Evolutionary conservation across 2,888 invertebrate species (phyloP).

Genomic region (Gortyna flavago): DNA sequence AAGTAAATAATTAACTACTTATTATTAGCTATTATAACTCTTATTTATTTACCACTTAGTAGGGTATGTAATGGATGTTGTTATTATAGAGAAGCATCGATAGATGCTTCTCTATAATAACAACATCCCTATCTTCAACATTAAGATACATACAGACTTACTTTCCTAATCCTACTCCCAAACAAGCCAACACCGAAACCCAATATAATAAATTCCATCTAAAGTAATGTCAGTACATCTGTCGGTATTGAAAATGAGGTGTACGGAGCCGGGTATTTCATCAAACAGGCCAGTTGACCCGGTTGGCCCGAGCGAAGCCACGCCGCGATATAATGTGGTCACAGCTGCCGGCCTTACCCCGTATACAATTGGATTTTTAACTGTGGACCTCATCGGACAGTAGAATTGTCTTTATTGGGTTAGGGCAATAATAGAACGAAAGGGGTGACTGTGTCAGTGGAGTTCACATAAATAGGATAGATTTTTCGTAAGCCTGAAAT

Average conservation of each 20-base stretch:
- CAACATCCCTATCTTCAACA: neutral
- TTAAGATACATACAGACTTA: neutral
- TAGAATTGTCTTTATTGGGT: constrained; percentile 72
- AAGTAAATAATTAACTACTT: neutral
- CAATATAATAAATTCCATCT: constrained; percentile 68
- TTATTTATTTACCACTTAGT: neutral
- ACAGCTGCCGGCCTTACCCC: constrained; percentile 76
- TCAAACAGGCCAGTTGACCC: constrained; percentile 79
- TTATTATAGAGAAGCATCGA: too few relatives aligned
- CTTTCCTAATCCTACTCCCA: neutral
- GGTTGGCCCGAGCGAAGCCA: constrained; percentile 74
- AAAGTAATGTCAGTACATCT: constrained; percentile 68
- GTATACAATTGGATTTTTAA: constrained; percentile 84
- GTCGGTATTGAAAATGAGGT: constrained; percentile 77
- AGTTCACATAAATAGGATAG: neutral
- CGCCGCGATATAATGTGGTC: constrained; percentile 81
- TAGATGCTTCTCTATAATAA: neutral
- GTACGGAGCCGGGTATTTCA: constrained; percentile 75
- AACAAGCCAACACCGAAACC: constrained; percentile 17
- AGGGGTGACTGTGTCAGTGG: constrained; percentile 45
- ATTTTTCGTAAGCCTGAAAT: neutral
- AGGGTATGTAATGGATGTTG: neutral
- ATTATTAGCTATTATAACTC: neutral
- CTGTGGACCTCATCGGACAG: constrained; percentile 72
- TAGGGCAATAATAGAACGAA: constrained; percentile 40